These are phyloP conservation scores for Limulus polyphemus DNA, from an alignment of 2,888 invertebrate species.

Conservation along the genomic window DNA sequence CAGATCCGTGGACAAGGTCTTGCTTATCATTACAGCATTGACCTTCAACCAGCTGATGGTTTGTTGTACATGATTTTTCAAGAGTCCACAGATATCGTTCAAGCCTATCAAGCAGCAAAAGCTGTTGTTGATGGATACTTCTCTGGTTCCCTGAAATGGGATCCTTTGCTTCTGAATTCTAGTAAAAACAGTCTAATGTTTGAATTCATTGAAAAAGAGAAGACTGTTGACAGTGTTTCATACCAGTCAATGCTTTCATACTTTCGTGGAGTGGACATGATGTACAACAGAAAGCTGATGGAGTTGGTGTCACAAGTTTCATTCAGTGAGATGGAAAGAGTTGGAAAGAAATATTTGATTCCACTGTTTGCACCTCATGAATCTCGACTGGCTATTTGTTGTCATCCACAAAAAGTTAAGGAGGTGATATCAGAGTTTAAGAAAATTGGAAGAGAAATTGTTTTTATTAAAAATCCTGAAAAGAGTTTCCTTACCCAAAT, in stretches of 20 bases:
- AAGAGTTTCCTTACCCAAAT: too few species aligned
- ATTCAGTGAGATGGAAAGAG: conserved; percentile 48
- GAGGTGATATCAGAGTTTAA: conserved; percentile 53
- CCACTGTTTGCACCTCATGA: conserved; percentile 50
- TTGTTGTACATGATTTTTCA: conserved; percentile 57
- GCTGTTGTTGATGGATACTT: too few species aligned
- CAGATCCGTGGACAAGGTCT: conserved; percentile 73
- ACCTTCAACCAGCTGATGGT: conserved; percentile 52
- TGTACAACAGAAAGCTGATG: conserved; percentile 56
- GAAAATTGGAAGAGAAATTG: too few species aligned
- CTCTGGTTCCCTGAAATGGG: conserved; percentile 43
- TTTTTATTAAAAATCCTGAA: too few species aligned
- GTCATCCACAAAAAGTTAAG: conserved; percentile 59
- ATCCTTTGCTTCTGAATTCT: conserved; percentile 59
- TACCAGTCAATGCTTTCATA: conserved; percentile 57
- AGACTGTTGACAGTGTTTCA: conserved; percentile 60
- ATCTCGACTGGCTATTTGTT: conserved; percentile 57
- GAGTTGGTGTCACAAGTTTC: conserved; percentile 52
- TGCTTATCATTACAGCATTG: conserved; percentile 56
- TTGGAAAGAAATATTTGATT: conserved; percentile 58
- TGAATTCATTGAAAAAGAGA: conserved; percentile 67
- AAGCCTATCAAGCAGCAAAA: conserved; percentile 64
- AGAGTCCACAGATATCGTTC: conserved; percentile 61
- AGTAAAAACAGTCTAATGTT: conserved; percentile 77
- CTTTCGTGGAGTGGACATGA: conserved; percentile 51